phyloP scores from a whole-genome alignment of 2,888 invertebrate genomes.

The Penaeus monodon region DNA sequence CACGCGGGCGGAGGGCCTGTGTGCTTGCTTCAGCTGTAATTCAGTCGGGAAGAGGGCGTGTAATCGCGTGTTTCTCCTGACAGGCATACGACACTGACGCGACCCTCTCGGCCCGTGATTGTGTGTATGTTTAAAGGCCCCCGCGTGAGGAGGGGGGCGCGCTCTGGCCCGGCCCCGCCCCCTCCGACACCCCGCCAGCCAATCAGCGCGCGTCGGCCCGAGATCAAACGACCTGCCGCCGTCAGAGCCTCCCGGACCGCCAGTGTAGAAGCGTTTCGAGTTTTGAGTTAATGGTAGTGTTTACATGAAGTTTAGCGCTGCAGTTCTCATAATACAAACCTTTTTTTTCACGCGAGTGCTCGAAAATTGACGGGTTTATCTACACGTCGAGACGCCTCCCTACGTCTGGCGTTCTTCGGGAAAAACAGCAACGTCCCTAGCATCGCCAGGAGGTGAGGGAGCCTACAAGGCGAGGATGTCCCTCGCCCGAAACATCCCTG shows the following conservation, averaged over 20 bases:
- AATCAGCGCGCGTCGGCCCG: conserved; percentile 39
- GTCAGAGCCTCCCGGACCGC: conserved; percentile 42
- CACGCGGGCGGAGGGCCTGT: conserved; percentile 17
- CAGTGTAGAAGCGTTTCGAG: conserved; percentile 55
- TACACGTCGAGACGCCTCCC: background rate
- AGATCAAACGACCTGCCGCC: conserved; percentile 53
- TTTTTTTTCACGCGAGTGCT: conserved; percentile 13
- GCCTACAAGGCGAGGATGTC: background rate
- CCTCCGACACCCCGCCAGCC: conserved; percentile 24
- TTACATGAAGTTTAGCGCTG: conserved; percentile 60
- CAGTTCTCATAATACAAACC: conserved; percentile 22
- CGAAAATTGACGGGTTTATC: conserved; percentile 24
- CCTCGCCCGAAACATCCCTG: background rate
- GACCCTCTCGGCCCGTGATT: conserved; percentile 42
- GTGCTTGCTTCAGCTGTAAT: conserved; percentile 54
- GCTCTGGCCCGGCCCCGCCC: conserved; percentile 44
- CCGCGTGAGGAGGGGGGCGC: conserved; percentile 50
- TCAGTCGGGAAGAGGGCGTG: conserved; percentile 54
- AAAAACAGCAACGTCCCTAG: too few species aligned
- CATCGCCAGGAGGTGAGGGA: too few species aligned
- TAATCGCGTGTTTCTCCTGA: conserved; percentile 55
- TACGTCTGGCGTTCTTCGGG: too few species aligned
- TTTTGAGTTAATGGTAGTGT: conserved; percentile 60
- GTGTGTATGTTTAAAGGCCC: conserved; percentile 54
- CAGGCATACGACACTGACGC: conserved; percentile 60